Evolutionary conservation across 2,797 vertebrate genomes (phyloP).

Genomic region (Pangasius macronema): DNA sequence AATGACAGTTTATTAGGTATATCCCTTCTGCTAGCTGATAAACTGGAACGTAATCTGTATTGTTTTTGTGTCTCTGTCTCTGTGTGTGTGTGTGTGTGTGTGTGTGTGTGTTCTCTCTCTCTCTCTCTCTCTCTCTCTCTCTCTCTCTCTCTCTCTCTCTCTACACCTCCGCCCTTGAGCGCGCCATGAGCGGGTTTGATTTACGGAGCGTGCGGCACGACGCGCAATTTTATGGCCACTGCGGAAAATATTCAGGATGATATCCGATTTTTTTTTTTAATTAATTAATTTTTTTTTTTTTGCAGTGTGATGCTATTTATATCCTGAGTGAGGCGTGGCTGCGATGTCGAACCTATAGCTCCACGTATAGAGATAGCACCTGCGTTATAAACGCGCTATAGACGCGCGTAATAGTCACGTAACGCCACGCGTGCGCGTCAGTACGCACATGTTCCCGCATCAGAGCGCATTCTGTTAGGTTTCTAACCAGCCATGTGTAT

Average conservation of each 20-base stretch:
- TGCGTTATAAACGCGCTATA: not conserved
- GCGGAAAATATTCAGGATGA: constrained; percentile 61
- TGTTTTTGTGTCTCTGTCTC: no score
- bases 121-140: not conserved
- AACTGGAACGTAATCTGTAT: constrained; percentile 28
- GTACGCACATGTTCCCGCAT: not conserved
- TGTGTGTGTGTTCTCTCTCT: no score
- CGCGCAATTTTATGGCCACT: constrained; percentile 63
- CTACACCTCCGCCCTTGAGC: constrained; percentile 29
- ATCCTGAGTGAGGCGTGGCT: constrained; percentile 9
- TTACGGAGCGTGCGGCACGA: constrained; percentile 36
- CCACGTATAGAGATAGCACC: not conserved
- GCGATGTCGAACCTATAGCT: not conserved
- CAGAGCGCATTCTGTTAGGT: not conserved
- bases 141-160: not conserved
- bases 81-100: not conserved
- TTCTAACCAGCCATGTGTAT: not conserved
- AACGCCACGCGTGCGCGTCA: not conserved
- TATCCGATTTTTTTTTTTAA: not conserved
- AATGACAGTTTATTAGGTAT: no score
- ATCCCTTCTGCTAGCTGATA: not conserved
- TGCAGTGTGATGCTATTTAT: not conserved
- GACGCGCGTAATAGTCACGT: not conserved
- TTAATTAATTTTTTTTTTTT: no score
- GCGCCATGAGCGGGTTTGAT: constrained; percentile 10